Base-by-base conservation (phyloP, 2,113 vertebrate species). In the Bungarus multicinctus region DNA sequence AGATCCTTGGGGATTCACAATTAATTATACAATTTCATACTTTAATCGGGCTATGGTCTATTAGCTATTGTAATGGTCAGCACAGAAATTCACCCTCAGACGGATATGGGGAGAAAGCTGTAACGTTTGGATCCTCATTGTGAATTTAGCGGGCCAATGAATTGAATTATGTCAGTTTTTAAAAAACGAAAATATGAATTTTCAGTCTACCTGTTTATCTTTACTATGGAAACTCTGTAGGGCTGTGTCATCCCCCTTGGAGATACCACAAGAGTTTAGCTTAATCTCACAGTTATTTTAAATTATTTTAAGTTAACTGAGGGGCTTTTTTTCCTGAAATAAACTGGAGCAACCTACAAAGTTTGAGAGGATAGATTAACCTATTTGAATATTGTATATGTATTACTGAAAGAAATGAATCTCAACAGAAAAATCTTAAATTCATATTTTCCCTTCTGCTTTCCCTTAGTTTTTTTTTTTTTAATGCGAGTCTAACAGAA, bases 401-500 rank as follows among this genome's bases (percentile, higher is more conserved):
- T 27, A 47, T 93, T 50, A 69, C 50, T 91, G 89, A 94, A 90
- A 91, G 94, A 5, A n/a, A 94, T 89, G 87, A 92, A 50, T 52
- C 25, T 69, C 93, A 69, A 4, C 0, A 93, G 85, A 58, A 43
- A 89, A 92, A 85, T 43, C 20, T 39, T 87, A 89, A 88, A 95
- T 81, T 5, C 10, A 81, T 10, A 60, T 3, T 85, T 34, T 45
- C 34, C 10, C 55, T 39, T 88, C 92, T 89, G 90, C 16, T 89
- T 89, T 23, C 90, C 93, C 55, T 87, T 52, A 88, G 89, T 25
- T 58, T 25, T 60, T 60, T 57, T 60, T 57, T 58, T 58, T 58
- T 89, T 22, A 81, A 4, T 1, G 3, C 16, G n/a, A 88, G 91
- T 45, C 87, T 91, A 94, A 87, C 69, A 90, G 27, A 94, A 92